phyloP scores from a whole-genome alignment of 2,113 vertebrate species.

The Erinaceus europaeus region DNA sequence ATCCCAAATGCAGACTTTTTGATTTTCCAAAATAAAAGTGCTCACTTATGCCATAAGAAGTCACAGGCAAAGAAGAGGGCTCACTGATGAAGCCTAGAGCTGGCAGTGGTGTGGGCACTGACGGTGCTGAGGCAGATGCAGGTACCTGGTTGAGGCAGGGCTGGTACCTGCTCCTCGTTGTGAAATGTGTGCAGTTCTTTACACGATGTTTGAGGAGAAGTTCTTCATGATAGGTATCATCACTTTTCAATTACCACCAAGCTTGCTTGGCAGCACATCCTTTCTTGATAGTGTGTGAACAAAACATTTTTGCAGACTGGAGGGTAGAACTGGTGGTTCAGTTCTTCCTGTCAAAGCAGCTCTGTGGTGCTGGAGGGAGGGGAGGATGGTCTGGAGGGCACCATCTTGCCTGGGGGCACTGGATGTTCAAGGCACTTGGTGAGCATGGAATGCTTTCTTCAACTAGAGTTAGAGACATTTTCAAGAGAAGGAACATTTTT shows the following conservation, averaged over 20 bases:
- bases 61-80: not conserved
- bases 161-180: not conserved
- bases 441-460: not conserved
- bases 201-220: not conserved
- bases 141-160: not conserved
- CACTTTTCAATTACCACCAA: conserved; percentile 20
- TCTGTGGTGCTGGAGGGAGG: not conserved
- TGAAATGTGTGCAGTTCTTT: fast-evolving
- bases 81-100: not conserved
- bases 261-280: not conserved
- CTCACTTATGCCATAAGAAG: not conserved
- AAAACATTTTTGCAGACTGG: not conserved
- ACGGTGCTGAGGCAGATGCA: not conserved
- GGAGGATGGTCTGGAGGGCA: not conserved
- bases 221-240: not conserved
- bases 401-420: not conserved
- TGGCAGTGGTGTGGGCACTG: not conserved
- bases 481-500: not conserved
- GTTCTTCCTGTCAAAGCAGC: not conserved
- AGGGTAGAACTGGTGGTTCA: not conserved
- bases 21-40: conserved; percentile 17
- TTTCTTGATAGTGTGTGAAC: not conserved
- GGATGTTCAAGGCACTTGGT: not conserved
- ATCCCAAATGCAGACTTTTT: conserved; percentile 44
- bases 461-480: not conserved